Percentiles rank a stretch among this genome's conserved stretches.
phyloP scores from a whole-genome alignment of 2,888 invertebrate genomes.

The Galeruca laticollis region DNA sequence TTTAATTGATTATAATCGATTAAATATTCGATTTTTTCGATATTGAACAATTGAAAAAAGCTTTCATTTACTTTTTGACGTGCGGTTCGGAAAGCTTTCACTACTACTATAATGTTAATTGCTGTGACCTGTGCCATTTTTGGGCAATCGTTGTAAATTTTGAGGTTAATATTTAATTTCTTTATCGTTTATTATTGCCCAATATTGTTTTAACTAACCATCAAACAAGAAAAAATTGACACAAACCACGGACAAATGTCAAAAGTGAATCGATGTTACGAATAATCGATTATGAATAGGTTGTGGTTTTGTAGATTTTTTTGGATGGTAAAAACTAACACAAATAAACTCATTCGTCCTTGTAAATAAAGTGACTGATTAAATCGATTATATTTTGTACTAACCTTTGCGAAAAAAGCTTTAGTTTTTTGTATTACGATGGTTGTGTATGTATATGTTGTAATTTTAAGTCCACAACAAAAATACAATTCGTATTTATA shows the following conservation, averaged over 20 bases:
- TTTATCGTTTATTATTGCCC: slow-evolving; percentile 44
- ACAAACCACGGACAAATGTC: slow-evolving; percentile 12
- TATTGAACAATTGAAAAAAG: neutral
- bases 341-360: slow-evolving; percentile 49
- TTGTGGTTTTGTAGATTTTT: slow-evolving; percentile 21
- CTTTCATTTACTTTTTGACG: slow-evolving; percentile 18
- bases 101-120: slow-evolving; percentile 53
- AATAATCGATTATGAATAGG: neutral
- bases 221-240: neutral
- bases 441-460: slow-evolving; percentile 40
- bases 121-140: slow-evolving; percentile 67
- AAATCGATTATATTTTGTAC: slow-evolving; percentile 52
- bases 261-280: neutral
- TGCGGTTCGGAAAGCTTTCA: slow-evolving; percentile 37
- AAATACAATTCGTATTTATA: slow-evolving; percentile 13
- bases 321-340: slow-evolving; percentile 24
- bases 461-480: slow-evolving; percentile 12
- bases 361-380: slow-evolving; percentile 55
- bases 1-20: neutral
- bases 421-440: slow-evolving; percentile 39
- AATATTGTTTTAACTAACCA: slow-evolving; percentile 16
- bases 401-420: slow-evolving; percentile 39
- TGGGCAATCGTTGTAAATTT: slow-evolving; percentile 42
- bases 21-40: neutral
- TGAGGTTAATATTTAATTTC: slow-evolving; percentile 39